These are phyloP conservation scores for Lithophane semibrunnea DNA, from an alignment of 2,888 invertebrate genomes.

Conservation along the genomic window DNA sequence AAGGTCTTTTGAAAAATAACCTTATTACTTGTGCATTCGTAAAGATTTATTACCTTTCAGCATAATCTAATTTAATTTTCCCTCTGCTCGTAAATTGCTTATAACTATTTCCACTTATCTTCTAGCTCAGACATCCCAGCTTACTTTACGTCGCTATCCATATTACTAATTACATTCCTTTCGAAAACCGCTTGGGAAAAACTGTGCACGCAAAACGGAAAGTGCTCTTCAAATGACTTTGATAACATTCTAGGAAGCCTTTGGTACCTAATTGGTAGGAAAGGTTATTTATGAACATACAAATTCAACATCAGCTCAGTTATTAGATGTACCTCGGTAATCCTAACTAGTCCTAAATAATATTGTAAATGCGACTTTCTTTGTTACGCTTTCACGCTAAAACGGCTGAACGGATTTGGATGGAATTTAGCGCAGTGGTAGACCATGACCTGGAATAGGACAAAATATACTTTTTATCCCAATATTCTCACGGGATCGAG, in stretches of 20 bases:
- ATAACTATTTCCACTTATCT: conserved; percentile 60
- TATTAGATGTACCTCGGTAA: neutral
- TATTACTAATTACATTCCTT: conserved; percentile 54
- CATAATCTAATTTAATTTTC: conserved; percentile 46
- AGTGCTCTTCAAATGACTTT: conserved; percentile 40
- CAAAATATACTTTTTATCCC: too few relatives aligned
- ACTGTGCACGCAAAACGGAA: conserved; percentile 29
- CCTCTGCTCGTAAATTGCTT: conserved; percentile 36
- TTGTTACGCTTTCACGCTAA: too few relatives aligned
- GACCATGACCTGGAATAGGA: too few relatives aligned
- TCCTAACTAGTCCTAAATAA: too few relatives aligned
- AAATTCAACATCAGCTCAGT: conserved; percentile 10
- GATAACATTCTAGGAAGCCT: conserved; percentile 27
- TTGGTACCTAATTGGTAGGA: conserved; percentile 14
- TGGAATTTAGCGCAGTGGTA: too few relatives aligned
- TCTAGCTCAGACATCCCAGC: conserved; percentile 28
- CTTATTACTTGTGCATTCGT: conserved; percentile 10
- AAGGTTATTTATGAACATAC: neutral
- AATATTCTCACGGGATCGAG: too few relatives aligned
- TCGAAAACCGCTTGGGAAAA: conserved; percentile 46
- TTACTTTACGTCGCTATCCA: conserved; percentile 38
- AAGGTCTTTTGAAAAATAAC: neutral
- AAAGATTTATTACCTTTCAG: conserved; percentile 47
- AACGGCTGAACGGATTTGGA: too few relatives aligned
- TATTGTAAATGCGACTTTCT: too few relatives aligned